Evolutionary conservation across 2,113 vertebrate species (phyloP).

Genomic region (Grammomys surdaster): DNA sequence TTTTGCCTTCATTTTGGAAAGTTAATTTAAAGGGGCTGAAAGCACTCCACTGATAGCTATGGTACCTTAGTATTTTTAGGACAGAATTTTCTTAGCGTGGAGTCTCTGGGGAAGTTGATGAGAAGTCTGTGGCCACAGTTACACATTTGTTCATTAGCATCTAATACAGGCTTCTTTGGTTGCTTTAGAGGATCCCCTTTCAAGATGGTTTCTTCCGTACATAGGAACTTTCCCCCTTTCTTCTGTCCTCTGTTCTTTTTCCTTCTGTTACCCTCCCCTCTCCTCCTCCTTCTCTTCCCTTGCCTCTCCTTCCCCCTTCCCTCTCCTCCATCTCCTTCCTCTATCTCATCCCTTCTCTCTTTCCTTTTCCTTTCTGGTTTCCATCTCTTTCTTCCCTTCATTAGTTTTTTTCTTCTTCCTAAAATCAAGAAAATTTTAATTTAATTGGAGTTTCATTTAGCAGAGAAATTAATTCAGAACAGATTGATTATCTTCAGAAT

Average conservation of each 20-base stretch:
- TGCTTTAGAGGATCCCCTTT: neutral
- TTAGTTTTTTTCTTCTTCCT: neutral
- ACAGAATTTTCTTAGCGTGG: neutral
- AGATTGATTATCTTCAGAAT: constrained; percentile 25
- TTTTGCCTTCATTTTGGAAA: constrained; percentile 53
- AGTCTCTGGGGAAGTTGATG: neutral
- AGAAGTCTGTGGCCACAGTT: neutral
- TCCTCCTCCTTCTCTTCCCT: no score
- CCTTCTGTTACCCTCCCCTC: neutral
- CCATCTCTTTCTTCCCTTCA: neutral
- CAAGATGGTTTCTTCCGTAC: neutral
- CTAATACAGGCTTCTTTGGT: neutral
- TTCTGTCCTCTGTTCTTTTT: no score
- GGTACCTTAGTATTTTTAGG: neutral
- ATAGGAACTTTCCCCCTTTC: neutral
- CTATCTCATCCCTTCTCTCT: neutral
- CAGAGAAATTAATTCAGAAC: constrained; percentile 8
- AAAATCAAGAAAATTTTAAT: constrained; percentile 14
- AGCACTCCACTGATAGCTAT: neutral
- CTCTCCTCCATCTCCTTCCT: neutral
- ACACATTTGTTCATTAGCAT: neutral
- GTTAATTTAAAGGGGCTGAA: neutral
- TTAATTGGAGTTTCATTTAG: neutral
- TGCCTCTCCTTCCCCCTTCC: accelerated
- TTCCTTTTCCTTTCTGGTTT: neutral